phyloP scores from a whole-genome alignment of 2,113 vertebrate genomes.

The Syngnathus floridae region DNA sequence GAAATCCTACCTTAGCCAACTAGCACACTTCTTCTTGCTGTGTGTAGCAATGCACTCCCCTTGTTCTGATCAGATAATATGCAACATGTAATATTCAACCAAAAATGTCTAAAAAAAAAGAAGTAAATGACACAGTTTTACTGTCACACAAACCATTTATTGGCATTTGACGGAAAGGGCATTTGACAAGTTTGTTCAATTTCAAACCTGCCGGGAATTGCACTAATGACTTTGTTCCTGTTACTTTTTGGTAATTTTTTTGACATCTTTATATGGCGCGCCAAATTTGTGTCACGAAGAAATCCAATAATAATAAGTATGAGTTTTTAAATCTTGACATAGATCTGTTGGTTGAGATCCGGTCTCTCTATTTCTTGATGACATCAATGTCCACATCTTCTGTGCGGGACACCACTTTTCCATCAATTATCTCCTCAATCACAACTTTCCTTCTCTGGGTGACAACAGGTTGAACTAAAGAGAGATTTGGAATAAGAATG shows the following conservation, averaged over 20 bases:
- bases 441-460: constrained; percentile 71
- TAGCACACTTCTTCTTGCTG: no score
- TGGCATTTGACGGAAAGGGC: neutral
- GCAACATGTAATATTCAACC: neutral
- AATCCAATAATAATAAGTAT: neutral
- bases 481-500: neutral
- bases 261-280: neutral
- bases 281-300: neutral
- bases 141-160: neutral
- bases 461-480: constrained; percentile 55
- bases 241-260: neutral
- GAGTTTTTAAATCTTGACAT: neutral
- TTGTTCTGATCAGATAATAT: no score
- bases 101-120: neutral
- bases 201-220: neutral
- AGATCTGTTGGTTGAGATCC: neutral
- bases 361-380: fast-evolving
- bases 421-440: constrained; percentile 73
- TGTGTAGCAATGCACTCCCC: no score
- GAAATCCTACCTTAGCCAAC: no score
- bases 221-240: neutral
- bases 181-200: neutral
- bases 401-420: constrained; percentile 69
- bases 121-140: neutral
- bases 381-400: constrained; percentile 49